Evolutionary conservation across 2,888 invertebrate species (phyloP), one percentile per base, ranked within the genome.

Genomic region (Bombylius major): DNA sequence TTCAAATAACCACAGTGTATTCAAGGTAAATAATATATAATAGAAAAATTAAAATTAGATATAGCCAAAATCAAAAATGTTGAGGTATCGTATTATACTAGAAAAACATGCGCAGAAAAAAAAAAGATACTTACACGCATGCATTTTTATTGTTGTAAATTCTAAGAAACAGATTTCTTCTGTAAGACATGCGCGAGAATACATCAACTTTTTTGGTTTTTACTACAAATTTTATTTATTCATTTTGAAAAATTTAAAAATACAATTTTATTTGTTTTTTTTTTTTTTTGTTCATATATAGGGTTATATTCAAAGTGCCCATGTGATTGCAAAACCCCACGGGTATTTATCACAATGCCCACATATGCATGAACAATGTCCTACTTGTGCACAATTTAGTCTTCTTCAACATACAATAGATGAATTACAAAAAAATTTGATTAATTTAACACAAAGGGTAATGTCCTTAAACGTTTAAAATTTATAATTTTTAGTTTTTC

Each of bases 281-380:
- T 32, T 47, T 50, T 45, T 47, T 36, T 14, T 23, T 23, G 11
- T 13, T 12, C 5, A 14, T 34, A 57, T 57, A 13, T 50, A 93
- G 93, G 92, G 92, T 69, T 84, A 85, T 64, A 79, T 93, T 73
- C 89, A 91, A 80, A 91, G 92, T 71, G 87, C 91, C 67, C 82
- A 85, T 75, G 79, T 93, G 74, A 86, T 90, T 70, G 83, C 85
- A 68, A 89, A 89, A 66, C 84, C 89, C 60, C 87, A 90, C 75
- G 92, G 92, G 62, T 89, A 90, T 76, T 78, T 89, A 69, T 80
- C 84, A 66, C 89, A 91, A 75, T 93, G 93, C 77, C 91, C 91
- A 60, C 83, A 85, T 66, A 78, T 88, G 74, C 88, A 90, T 75
- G 84, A 88, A 66, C 86, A 84, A 70, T 93, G 93, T 75, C 92